Percentiles rank a stretch among this genome's conserved stretches.
Conservation (phyloP, 2,113 vertebrate species). For the Nymphicus hollandicus region DNA sequence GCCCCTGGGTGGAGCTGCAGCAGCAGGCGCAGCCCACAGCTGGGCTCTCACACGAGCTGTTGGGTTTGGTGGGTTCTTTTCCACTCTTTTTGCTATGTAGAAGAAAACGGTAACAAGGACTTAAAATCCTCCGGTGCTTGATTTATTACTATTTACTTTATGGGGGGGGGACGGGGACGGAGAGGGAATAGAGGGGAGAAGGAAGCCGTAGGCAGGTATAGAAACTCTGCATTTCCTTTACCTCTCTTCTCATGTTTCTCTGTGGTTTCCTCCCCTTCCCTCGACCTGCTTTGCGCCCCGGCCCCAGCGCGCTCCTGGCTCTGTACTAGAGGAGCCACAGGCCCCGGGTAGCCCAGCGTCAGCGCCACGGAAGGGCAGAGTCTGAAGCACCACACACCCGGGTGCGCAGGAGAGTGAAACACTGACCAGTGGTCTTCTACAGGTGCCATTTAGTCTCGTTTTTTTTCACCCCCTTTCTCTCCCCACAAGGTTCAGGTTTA, state of each 20-base stretch:
- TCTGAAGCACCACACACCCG: fast-evolving
- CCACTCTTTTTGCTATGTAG: neutral
- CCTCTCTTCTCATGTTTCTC: neutral
- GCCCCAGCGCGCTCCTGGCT: neutral
- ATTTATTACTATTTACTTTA: neutral
- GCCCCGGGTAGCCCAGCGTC: neutral
- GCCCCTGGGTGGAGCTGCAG: constrained; percentile 19
- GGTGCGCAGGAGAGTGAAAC: neutral
- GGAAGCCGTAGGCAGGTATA: neutral
- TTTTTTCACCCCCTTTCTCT: neutral
- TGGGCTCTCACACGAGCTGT: neutral
- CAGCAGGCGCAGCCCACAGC: neutral
- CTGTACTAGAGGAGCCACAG: neutral
- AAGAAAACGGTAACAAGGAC: neutral
- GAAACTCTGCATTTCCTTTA: neutral
- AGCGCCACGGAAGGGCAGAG: neutral
- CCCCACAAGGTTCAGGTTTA: fast-evolving
- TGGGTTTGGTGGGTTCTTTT: no score
- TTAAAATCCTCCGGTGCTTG: neutral
- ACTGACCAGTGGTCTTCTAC: neutral
- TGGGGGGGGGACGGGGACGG: fast-evolving
- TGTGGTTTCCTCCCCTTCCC: neutral
- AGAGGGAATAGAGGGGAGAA: neutral
- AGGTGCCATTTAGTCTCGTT: neutral
- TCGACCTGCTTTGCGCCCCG: neutral